A percentile compares a stretch with the other conserved stretches of the same genome.
Conservation (phyloP, 2,797 vertebrate genomes). For the Pelodytes ibericus region DNA sequence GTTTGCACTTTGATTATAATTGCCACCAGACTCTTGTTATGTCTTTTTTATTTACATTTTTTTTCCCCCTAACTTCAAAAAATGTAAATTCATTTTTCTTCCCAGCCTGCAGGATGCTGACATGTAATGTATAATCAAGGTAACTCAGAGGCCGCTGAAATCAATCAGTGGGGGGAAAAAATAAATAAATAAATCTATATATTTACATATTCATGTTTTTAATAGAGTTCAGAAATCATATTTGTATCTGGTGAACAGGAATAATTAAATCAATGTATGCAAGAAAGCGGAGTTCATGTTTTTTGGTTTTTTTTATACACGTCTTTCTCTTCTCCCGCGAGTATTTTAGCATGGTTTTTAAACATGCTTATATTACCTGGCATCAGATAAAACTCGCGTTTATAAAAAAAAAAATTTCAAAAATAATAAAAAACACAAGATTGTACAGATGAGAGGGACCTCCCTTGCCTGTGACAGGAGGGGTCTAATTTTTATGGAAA, state of each 20-base stretch:
- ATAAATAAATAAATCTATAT: no score
- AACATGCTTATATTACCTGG: no score
- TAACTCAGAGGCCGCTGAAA: conserved; percentile 75
- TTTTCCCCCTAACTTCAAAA: conserved; percentile 71
- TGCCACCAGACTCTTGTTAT: conserved; percentile 66
- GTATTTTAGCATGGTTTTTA: no score
- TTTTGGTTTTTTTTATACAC: neutral
- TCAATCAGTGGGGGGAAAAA: conserved; percentile 73
- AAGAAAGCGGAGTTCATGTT: neutral
- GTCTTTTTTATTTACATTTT: no score
- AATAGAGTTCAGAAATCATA: conserved; percentile 79
- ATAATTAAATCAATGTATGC: conserved; percentile 70
- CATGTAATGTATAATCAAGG: conserved; percentile 77
- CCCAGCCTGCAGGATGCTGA: conserved; percentile 75
- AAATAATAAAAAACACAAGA: no score
- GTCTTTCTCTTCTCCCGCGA: neutral
- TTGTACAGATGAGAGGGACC: no score
- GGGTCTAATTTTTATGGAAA: no score
- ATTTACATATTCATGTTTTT: conserved; percentile 82
- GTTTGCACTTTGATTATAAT: conserved; percentile 64
- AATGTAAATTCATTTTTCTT: conserved; percentile 79
- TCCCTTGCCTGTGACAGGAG: no score
- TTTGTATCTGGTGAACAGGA: conserved; percentile 77
- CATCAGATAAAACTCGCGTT: no score
- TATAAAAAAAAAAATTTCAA: no score